phyloP scores from a whole-genome alignment of 2,888 invertebrate genomes.

The Anodontia alba region DNA sequence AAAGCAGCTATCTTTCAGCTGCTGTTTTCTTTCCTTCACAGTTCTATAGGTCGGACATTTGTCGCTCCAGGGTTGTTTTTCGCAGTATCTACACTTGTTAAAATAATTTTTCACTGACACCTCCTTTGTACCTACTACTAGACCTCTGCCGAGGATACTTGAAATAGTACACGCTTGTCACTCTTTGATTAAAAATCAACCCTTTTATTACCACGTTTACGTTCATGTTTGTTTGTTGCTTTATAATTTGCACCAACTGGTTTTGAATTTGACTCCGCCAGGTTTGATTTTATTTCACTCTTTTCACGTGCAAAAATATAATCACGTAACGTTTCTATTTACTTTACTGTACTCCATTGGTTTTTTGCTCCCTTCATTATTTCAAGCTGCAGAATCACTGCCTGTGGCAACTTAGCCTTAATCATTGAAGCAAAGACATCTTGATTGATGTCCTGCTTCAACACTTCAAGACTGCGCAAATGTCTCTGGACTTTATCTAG shows the following conservation, averaged over 20 bases:
- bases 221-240: background rate
- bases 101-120: background rate
- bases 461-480: slow-evolving; percentile 27
- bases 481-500: slow-evolving; percentile 33
- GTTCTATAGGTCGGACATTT: slow-evolving; percentile 33
- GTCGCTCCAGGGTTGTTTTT: slow-evolving; percentile 27
- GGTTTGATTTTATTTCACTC: slow-evolving; percentile 19
- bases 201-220: background rate
- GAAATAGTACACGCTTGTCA: background rate
- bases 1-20: slow-evolving; percentile 19
- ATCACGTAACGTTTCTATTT: background rate
- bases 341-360: slow-evolving; percentile 11
- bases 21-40: slow-evolving; percentile 24
- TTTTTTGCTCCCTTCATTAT: slow-evolving; percentile 15
- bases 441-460: slow-evolving; percentile 35
- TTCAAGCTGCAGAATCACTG: slow-evolving; percentile 25
- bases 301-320: slow-evolving; percentile 35
- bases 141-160: background rate
- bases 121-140: background rate
- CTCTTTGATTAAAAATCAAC: background rate
- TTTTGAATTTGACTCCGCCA: background rate
- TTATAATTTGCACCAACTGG: background rate
- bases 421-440: slow-evolving; percentile 37
- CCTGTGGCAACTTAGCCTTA: slow-evolving; percentile 29
- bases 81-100: slow-evolving; percentile 41